These are phyloP conservation scores for Aepyceros melampus DNA, from an alignment of 2,113 vertebrate species.

Conservation along the genomic window DNA sequence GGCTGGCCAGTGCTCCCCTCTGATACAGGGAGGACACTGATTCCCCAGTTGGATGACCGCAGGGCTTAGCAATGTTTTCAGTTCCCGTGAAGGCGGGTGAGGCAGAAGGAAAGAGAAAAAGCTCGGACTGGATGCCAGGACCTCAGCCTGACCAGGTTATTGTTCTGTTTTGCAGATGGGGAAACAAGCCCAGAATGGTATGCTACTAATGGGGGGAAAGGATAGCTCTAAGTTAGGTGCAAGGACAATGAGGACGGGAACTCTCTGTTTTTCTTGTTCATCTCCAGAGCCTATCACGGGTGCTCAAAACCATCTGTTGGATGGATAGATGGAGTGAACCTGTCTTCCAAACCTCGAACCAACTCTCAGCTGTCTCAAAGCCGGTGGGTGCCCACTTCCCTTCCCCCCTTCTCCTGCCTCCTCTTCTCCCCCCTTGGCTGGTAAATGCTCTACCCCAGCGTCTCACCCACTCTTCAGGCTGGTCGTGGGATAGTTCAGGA, in stretches of 20 bases:
- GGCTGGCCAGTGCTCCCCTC: background rate
- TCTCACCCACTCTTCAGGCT: background rate
- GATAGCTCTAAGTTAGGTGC: background rate
- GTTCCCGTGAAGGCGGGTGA: background rate
- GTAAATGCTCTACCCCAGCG: background rate
- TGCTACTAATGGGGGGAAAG: background rate
- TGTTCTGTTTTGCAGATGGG: background rate
- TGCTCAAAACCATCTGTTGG: background rate
- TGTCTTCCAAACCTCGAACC: background rate
- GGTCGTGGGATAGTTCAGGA: fast-evolving
- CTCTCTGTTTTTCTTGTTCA: background rate
- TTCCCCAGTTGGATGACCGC: background rate
- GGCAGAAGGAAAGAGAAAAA: background rate
- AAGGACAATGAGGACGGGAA: too few species aligned
- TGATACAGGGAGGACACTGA: background rate
- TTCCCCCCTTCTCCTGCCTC: background rate
- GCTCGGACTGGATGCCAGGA: background rate
- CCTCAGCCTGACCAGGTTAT: background rate
- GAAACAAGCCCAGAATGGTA: background rate
- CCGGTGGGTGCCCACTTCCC: background rate
- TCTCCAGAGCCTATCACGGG: background rate
- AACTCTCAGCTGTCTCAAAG: background rate
- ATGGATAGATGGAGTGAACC: background rate
- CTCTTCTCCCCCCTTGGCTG: fast-evolving
- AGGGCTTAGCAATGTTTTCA: too few species aligned